phyloP scores from a whole-genome alignment of 2,113 vertebrate genomes.

The Halcyon malimbica region DNA sequence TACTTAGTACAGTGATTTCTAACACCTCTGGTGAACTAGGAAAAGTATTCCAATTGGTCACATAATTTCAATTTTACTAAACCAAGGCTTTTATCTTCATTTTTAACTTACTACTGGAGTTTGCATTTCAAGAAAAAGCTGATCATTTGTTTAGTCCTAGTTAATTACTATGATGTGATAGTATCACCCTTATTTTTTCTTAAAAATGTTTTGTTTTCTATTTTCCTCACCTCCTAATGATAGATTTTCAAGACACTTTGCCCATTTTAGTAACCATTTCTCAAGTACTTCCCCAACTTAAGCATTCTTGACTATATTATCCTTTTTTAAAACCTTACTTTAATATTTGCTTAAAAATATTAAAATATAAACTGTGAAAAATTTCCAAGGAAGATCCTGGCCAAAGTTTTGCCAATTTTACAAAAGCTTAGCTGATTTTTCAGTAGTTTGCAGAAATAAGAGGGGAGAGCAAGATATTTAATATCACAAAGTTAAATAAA shows the following conservation, averaged over 20 bases:
- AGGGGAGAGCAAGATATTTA: neutral
- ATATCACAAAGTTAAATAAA: neutral
- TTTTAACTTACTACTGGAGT: neutral
- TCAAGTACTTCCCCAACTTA: neutral
- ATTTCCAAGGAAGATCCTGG: neutral
- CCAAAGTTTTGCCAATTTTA: neutral
- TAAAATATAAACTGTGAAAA: neutral
- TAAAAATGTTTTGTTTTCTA: neutral
- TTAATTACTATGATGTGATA: neutral
- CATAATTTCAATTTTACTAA: neutral
- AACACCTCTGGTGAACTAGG: neutral
- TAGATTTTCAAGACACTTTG: neutral
- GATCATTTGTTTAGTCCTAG: neutral
- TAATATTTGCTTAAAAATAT: neutral
- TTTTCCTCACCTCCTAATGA: neutral
- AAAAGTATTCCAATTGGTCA: neutral
- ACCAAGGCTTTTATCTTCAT: neutral
- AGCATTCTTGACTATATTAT: neutral
- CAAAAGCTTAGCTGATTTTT: neutral
- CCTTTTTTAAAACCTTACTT: neutral
- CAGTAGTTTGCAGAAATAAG: neutral
- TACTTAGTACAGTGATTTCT: neutral
- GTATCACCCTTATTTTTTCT: neutral
- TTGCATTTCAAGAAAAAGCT: neutral
- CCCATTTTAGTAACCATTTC: neutral